Percentiles rank a stretch among this genome's conserved stretches.
These are phyloP conservation scores for Eira barbara DNA, from an alignment of 2,113 vertebrate species.

Conservation along the genomic window DNA sequence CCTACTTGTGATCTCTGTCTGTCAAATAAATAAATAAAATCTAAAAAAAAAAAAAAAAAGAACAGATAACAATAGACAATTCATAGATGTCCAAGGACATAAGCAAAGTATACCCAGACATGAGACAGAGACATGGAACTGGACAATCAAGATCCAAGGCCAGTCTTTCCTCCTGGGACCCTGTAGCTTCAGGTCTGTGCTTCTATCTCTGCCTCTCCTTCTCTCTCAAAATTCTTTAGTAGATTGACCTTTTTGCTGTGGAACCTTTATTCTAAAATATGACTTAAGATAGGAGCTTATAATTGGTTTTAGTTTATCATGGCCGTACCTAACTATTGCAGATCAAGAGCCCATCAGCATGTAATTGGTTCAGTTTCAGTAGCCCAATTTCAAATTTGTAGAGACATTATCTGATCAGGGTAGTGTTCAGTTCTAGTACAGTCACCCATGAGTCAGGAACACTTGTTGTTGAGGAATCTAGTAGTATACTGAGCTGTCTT, in stretches of 20 bases:
- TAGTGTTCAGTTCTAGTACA: neutral
- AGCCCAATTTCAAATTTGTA: neutral
- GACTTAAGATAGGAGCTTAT: neutral
- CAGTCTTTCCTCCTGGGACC: neutral
- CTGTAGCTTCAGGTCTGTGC: neutral
- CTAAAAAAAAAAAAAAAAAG: neutral
- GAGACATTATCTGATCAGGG: neutral
- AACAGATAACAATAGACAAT: neutral
- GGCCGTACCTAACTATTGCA: neutral
- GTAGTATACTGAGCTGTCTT: neutral
- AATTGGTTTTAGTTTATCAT: neutral
- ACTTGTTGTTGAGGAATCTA: neutral
- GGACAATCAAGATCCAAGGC: neutral
- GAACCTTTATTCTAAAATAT: neutral
- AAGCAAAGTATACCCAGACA: neutral
- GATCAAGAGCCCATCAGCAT: neutral
- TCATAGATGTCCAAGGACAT: neutral
- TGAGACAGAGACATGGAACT: neutral
- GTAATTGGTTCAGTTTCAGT: neutral
- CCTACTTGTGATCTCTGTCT: too few species aligned
- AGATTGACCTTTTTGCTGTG: neutral
- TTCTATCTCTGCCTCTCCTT: neutral
- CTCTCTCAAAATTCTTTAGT: neutral
- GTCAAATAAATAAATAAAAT: too few species aligned
- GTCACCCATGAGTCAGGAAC: neutral